Base-by-base conservation (phyloP, 2,113 vertebrate species). In the Lipotes vexillifer region DNA sequence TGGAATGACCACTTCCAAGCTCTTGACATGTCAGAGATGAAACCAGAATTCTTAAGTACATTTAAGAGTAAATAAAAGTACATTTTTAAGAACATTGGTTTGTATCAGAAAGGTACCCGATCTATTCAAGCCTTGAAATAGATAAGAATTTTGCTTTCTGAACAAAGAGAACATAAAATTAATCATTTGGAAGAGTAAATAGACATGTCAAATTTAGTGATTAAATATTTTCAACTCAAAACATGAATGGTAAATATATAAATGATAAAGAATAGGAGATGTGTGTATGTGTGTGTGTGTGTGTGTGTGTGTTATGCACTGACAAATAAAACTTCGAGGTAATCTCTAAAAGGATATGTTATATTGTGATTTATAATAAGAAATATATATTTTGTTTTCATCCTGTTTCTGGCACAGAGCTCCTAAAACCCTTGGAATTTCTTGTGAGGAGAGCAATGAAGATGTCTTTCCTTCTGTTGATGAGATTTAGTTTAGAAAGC, bases 161-260 rank as follows among this genome's bases (percentile, higher is more conserved):
- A 94, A 82, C 33, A 71, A 91, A 81, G 7, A 74, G 13, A 65
- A 44, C 8, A 85, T 59, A 88, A 52, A 63, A 57, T 65, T 36
- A 78, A 13, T 88, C 27, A 80, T 38, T 21, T 61, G 41, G 90
- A 68, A 81, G 13, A 91, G 6, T 44, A 75, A 68, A 59, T 38
- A 83, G 69, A 23, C 0, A 33, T 36, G 63, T 13, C 27, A n/a
- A 59, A 88, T 66, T 71, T 17, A 61, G 10, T 41, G 6, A 61
- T 94, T 89, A 52, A 66, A 65, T 88, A 57, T 88, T 94, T 94
- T 92, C 23, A 66, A 12, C 65, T 80, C 11, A 36, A 92, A 92
- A 15, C 57, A 2, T 31, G 12, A 92, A 84, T 44, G 46, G 15
- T 57, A 41, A 41, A 49, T 41, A 63, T 77, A 25, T 38, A 88